Conservation (phyloP, 1,140 invertebrate genomes). For the Heliothis virescens region DNA sequence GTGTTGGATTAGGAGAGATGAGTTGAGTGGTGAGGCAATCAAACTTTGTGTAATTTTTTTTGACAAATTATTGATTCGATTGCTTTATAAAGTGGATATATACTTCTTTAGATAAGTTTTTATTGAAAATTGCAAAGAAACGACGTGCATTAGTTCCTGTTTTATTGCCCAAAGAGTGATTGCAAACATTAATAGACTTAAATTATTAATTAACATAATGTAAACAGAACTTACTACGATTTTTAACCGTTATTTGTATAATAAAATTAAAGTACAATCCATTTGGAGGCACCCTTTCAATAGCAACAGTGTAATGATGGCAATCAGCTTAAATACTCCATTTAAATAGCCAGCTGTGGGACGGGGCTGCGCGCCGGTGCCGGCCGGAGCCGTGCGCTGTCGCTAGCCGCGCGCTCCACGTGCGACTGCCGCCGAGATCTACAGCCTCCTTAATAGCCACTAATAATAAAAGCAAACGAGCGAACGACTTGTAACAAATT, state of each 20-base stretch:
- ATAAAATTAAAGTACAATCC: conserved; percentile 58
- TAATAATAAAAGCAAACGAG: conserved; percentile 75
- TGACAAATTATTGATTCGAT: too few species aligned
- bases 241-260: conserved; percentile 52
- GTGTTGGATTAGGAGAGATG: not conserved
- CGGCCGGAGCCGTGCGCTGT: conserved; percentile 44
- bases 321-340: conserved; percentile 66
- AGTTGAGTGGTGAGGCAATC: not conserved
- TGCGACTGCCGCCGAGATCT: conserved; percentile 48
- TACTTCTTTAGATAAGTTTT: too few species aligned
- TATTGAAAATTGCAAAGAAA: not conserved
- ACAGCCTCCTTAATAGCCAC: conserved; percentile 62
- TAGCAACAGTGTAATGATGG: conserved; percentile 57
- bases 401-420: conserved; percentile 57
- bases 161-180: not conserved
- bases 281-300: conserved; percentile 58
- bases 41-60: not conserved
- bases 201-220: conserved; percentile 36
- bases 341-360: conserved; percentile 66
- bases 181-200: conserved; percentile 14
- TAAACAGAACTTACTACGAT: conserved; percentile 44
- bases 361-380: conserved; percentile 50
- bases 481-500: conserved; percentile 74
- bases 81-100: too few species aligned
- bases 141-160: not conserved